A percentile compares a stretch with the other conserved stretches of the same genome.
phyloP scores from a whole-genome alignment of 2,113 vertebrate genomes.

The Prunella himalayana region DNA sequence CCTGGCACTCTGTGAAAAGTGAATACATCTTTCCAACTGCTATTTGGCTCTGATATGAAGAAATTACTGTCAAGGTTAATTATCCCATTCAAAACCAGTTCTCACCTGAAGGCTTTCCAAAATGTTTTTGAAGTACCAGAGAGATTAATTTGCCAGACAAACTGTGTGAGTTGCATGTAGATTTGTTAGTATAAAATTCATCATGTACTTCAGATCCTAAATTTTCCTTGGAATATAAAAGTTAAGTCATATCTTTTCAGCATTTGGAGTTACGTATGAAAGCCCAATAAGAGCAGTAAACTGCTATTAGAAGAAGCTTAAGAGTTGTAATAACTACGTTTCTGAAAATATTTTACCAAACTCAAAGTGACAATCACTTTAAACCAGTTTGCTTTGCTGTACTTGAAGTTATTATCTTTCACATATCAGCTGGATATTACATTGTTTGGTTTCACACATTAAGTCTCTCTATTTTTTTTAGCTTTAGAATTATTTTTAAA shows the following conservation, averaged over 20 bases:
- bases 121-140: constrained; percentile 49
- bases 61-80: constrained; percentile 69
- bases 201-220: background rate
- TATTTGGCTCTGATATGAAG: constrained; percentile 50
- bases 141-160: constrained; percentile 38
- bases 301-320: background rate
- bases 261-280: background rate
- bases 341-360: background rate
- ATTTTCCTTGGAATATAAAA: background rate
- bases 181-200: background rate
- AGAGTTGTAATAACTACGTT: background rate
- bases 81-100: constrained; percentile 55
- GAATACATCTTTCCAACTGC: constrained; percentile 43
- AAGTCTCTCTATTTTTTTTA: background rate
- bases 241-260: background rate
- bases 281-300: background rate
- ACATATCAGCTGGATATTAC: background rate
- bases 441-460: background rate
- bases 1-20: constrained; percentile 52
- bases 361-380: background rate
- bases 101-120: constrained; percentile 62
- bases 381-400: background rate
- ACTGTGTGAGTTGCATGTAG: background rate
- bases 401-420: background rate
- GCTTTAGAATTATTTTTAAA: background rate